Conservation (phyloP, 2,113 vertebrate species). For the Eubucco bourcierii region DNA sequence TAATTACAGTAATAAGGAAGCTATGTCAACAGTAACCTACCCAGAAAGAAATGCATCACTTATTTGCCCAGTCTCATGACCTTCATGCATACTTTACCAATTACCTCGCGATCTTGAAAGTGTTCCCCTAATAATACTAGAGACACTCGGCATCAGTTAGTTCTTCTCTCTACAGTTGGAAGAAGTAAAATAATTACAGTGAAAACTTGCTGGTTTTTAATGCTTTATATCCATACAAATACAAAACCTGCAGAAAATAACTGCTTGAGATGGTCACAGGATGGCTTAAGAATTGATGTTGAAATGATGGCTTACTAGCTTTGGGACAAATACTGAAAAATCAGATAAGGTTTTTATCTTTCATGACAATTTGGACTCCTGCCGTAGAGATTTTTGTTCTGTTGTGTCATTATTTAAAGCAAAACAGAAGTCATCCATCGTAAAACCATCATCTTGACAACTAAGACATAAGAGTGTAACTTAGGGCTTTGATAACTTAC, state of each 20-base stretch:
- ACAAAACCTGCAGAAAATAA: neutral
- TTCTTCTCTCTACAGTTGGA: neutral
- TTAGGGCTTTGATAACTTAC: neutral
- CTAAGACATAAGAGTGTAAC: neutral
- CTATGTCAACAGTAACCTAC: neutral
- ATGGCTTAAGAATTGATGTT: neutral
- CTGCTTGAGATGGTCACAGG: neutral
- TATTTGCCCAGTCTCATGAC: neutral
- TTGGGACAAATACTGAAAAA: neutral
- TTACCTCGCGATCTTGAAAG: neutral
- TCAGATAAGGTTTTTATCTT: neutral
- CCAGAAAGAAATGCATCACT: neutral
- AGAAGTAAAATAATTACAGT: neutral
- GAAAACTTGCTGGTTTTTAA: neutral
- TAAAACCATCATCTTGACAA: neutral
- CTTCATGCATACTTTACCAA: neutral
- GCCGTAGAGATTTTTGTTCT: neutral
- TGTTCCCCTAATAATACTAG: neutral
- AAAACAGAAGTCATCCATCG: neutral
- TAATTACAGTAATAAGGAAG: constrained; percentile 21
- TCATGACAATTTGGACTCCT: neutral
- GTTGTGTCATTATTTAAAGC: neutral
- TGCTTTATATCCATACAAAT: neutral
- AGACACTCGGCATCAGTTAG: neutral
- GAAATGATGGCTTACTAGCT: neutral